Conservation (phyloP, 2,113 vertebrate species). For the Microtus ochrogaster region DNA sequence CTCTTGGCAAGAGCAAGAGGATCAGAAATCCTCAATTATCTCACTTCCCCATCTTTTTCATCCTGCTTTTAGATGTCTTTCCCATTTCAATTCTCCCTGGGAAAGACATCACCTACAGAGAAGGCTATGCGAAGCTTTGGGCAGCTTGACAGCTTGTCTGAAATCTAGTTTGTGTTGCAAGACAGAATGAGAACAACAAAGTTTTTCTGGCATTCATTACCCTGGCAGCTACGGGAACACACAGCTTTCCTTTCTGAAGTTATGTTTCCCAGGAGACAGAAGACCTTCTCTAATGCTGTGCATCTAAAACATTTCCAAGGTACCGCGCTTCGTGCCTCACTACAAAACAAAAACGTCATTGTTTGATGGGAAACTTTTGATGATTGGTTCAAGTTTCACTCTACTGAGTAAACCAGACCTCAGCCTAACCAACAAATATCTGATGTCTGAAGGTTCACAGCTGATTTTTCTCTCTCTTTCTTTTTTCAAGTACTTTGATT, state of each 20-base stretch:
- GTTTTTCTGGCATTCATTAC: slow-evolving; percentile 63
- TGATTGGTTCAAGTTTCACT: slow-evolving; percentile 27
- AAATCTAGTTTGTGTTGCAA: slow-evolving; percentile 58
- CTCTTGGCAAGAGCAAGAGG: slow-evolving; percentile 12
- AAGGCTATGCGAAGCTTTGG: background rate
- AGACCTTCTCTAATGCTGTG: slow-evolving; percentile 51
- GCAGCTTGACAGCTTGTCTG: slow-evolving; percentile 75
- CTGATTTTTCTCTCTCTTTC: background rate
- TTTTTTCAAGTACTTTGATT: background rate
- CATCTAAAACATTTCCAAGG: slow-evolving; percentile 42
- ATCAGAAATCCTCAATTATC: slow-evolving; percentile 44
- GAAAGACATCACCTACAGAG: background rate
- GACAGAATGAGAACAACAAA: slow-evolving; percentile 78
- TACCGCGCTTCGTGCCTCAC: background rate
- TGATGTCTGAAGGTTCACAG: background rate
- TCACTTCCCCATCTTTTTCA: slow-evolving; percentile 33
- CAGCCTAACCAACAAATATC: background rate
- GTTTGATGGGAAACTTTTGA: slow-evolving; percentile 24
- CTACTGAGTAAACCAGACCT: background rate
- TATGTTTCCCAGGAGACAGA: slow-evolving; percentile 58
- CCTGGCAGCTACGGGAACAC: slow-evolving; percentile 59
- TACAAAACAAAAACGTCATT: slow-evolving; percentile 41
- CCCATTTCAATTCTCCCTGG: slow-evolving; percentile 8
- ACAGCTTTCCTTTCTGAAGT: slow-evolving; percentile 55
- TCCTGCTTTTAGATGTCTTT: slow-evolving; percentile 50